Conservation (phyloP, 2,888 invertebrate species). For the Philopedon plagiatum region DNA sequence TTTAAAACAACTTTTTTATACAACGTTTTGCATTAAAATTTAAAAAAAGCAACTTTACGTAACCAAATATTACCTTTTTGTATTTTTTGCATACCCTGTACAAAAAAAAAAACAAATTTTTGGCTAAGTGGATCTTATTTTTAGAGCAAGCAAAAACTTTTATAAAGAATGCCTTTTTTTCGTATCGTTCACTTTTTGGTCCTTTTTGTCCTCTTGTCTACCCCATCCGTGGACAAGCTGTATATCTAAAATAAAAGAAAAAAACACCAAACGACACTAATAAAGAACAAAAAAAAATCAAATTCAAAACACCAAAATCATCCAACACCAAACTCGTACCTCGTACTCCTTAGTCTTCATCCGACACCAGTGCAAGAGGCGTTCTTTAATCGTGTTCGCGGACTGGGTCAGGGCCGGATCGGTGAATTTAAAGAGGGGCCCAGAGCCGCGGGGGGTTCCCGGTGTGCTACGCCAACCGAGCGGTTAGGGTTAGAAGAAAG, state of each 20-base stretch:
- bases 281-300: conserved; percentile 11
- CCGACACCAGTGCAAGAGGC: conserved; percentile 97
- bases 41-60: too few species aligned
- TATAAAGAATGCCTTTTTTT: too few species aligned
- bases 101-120: too few species aligned
- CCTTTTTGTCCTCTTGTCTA: too few species aligned
- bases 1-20: too few species aligned
- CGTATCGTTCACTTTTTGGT: too few species aligned
- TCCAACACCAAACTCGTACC: conserved; percentile 73
- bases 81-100: too few species aligned
- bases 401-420: conserved; percentile 91
- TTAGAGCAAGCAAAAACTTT: too few species aligned
- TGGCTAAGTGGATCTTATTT: too few species aligned
- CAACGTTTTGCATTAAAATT: too few species aligned
- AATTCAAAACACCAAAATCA: conserved; percentile 14
- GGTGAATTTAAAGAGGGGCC: conserved; percentile 91
- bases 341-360: conserved; percentile 98
- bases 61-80: too few species aligned
- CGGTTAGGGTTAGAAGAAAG: conserved; percentile 35
- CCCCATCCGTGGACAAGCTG: background rate
- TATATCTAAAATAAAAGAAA: background rate
- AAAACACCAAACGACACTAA: conserved; percentile 17
- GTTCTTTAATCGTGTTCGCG: conserved; percentile 96
- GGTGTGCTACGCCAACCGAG: conserved; percentile 75
- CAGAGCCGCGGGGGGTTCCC: conserved; percentile 75